Evolutionary conservation across 2,113 vertebrate species (phyloP), one percentile per base, ranked within the genome.

Genomic region (Tiliqua scincoides): DNA sequence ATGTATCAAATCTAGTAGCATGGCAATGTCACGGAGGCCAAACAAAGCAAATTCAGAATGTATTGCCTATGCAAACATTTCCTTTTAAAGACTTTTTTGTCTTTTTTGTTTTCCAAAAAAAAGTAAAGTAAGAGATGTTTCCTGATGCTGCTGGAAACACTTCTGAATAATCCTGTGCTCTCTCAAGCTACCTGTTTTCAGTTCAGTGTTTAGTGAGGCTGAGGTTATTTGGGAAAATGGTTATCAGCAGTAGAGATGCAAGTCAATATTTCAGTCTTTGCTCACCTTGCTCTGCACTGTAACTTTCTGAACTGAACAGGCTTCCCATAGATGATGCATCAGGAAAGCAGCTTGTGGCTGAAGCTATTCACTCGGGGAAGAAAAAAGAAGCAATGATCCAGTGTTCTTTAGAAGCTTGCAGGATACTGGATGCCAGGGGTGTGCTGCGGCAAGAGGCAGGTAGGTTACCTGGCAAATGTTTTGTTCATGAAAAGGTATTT

Each of bases 371-470:
- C 93, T 94, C 97, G 1, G 99, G 99, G 65, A 99, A 98, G 96
- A 99, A 99, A 93, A 99, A 98, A 87, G 99, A 99, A 81, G 97
- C 98, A 0, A 97, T 98, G 87, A 86, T 98, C 35, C 98, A 98
- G 91, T 99, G 99, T 30, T 97, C 97, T 0, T 85, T 99, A 93
- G 99, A 99, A 93, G 98, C 98, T 2, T 99, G 99, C 92, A 97
- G 98, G 9, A 98, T 99, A 86, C 97, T 99, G 0, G 99, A 99
- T 85, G 98, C 98, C 84, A 93, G 98, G 84, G 99, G 99, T 67
- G 95, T 99, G 40, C 95, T 99, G 79, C 97, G 98, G n/a, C 98
- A 99, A 92, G 99, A 99, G 94, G 99, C 99, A 89, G 98, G 99
- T 99, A 74, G 59, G 93, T 87, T 35, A 65, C 71, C 6, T 6